phyloP scores from a whole-genome alignment of 2,888 invertebrate genomes.

The Philaethria dido region DNA sequence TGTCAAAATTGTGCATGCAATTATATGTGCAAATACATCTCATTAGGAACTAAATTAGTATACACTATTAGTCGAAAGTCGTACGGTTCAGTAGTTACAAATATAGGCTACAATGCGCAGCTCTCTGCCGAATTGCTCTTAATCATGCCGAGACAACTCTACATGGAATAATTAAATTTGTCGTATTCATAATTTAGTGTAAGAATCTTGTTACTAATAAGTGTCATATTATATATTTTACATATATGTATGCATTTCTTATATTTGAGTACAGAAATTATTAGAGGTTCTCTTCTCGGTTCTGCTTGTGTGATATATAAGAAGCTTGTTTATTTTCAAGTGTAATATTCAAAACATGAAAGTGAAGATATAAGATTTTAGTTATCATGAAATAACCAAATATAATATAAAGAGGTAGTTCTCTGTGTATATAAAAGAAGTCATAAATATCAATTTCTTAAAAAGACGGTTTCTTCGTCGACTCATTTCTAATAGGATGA shows the following conservation, averaged over 20 bases:
- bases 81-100: conserved; percentile 36
- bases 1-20: conserved; percentile 39
- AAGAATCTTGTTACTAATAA: conserved; percentile 20
- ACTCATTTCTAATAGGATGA: conserved; percentile 25
- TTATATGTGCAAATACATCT: conserved; percentile 38
- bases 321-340: no score
- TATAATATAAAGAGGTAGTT: not conserved
- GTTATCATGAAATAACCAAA: not conserved
- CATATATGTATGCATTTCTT: not conserved
- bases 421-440: not conserved
- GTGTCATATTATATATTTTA: conserved; percentile 3
- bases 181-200: conserved; percentile 33
- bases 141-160: conserved; percentile 42
- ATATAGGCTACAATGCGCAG: conserved; percentile 32
- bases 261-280: not conserved
- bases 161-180: conserved; percentile 42
- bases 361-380: not conserved
- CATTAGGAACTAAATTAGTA: conserved; percentile 33
- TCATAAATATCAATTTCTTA: conserved; percentile 13
- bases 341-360: not conserved
- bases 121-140: conserved; percentile 39
- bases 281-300: not conserved
- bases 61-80: conserved; percentile 28
- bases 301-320: no score
- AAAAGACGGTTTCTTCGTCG: conserved; percentile 4